Percentiles rank a stretch among this genome's conserved stretches.
These are phyloP conservation scores for Pelosia muscerda DNA, from an alignment of 2,888 invertebrate genomes.

Conservation along the genomic window DNA sequence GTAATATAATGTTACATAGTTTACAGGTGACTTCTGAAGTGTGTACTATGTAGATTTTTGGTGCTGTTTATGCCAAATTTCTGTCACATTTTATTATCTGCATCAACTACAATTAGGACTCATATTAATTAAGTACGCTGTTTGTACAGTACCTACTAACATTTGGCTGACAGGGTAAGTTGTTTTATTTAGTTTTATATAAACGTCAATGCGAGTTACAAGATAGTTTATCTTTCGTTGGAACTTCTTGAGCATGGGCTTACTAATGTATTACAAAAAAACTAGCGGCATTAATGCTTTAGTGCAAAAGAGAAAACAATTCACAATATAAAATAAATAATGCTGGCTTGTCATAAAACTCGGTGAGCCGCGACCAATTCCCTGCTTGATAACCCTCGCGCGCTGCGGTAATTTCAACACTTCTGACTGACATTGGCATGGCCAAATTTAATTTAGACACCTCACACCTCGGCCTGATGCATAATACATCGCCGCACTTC, in stretches of 20 bases:
- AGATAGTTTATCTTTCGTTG: neutral
- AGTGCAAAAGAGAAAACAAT: constrained; percentile 6
- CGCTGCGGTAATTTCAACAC: constrained; percentile 51
- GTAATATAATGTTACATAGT: neutral
- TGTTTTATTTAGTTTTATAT: neutral
- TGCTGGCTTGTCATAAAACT: constrained; percentile 13
- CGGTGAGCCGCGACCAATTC: constrained; percentile 12
- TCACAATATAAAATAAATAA: constrained; percentile 22
- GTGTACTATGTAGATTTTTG: neutral
- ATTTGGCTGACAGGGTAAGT: neutral
- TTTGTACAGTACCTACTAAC: neutral
- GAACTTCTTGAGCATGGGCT: neutral
- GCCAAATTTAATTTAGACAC: constrained; percentile 78
- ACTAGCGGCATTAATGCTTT: neutral
- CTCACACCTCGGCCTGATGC: constrained; percentile 75
- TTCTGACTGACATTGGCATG: constrained; percentile 73
- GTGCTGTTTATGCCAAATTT: neutral
- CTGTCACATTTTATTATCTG: too few relatives aligned
- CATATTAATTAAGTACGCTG: neutral
- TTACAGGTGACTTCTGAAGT: neutral
- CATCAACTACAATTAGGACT: neutral
- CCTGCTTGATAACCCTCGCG: constrained; percentile 37
- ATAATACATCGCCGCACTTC: constrained; percentile 73
- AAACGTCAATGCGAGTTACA: neutral
- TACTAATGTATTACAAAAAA: neutral